These are phyloP conservation scores for Coccyzus lansbergi DNA, from an alignment of 2,797 vertebrate genomes.

Conservation along the genomic window DNA sequence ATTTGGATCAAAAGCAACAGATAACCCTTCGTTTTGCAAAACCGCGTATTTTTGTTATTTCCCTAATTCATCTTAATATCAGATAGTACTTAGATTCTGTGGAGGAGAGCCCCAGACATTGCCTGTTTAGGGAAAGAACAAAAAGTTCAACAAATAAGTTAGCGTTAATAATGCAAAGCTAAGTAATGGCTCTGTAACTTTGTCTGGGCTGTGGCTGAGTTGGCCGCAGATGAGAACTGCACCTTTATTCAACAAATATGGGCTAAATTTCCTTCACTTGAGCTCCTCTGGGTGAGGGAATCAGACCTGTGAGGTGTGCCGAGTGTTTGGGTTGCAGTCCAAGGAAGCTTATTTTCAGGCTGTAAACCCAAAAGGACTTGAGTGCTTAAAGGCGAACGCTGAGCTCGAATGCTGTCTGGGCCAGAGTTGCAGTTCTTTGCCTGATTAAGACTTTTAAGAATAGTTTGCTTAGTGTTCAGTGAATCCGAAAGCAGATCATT, in stretches of 20 bases:
- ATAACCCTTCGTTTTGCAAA: background rate
- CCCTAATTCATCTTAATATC: background rate
- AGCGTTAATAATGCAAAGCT: background rate
- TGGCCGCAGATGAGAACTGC: background rate
- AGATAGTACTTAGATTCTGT: background rate
- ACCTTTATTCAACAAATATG: background rate
- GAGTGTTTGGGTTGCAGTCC: background rate
- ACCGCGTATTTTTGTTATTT: background rate
- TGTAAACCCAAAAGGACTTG: background rate
- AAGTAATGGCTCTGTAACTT: background rate
- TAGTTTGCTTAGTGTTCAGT: background rate
- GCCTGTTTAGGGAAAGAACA: background rate
- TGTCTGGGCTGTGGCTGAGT: background rate
- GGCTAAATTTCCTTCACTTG: background rate
- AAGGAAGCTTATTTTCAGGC: background rate
- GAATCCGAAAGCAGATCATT: background rate
- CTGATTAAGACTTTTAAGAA: background rate
- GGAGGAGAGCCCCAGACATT: accelerated
- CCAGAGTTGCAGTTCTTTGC: background rate
- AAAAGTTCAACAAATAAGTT: background rate
- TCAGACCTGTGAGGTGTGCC: conserved; percentile 14
- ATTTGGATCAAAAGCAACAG: background rate
- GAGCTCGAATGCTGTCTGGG: background rate
- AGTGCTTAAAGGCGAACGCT: background rate
- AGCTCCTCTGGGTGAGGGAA: background rate